phyloP scores from a whole-genome alignment of 2,113 vertebrate genomes.

The Periophthalmus modestus region DNA sequence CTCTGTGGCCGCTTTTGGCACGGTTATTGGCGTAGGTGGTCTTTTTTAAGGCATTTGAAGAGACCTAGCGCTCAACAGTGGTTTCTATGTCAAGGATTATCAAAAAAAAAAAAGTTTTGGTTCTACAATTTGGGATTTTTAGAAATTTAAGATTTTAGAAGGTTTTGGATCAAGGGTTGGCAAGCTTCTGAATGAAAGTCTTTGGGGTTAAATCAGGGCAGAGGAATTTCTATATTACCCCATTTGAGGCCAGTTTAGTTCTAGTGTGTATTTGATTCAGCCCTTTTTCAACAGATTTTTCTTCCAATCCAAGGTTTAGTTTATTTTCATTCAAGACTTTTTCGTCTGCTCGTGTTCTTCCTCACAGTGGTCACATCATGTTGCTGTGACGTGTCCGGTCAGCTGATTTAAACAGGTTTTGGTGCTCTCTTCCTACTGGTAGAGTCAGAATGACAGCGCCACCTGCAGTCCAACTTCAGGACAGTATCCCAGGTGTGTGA shows the following conservation, averaged over 20 bases:
- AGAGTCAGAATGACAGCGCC: too few relatives aligned
- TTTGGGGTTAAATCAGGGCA: background rate
- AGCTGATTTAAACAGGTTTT: too few relatives aligned
- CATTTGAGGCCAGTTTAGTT: background rate
- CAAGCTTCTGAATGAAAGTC: background rate
- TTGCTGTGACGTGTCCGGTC: too few relatives aligned
- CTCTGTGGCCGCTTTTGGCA: constrained; percentile 21
- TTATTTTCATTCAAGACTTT: too few relatives aligned
- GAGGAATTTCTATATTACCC: too few relatives aligned
- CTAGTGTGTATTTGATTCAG: background rate
- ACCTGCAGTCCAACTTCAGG: too few relatives aligned
- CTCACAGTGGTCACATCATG: too few relatives aligned
- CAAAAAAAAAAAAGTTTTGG: background rate
- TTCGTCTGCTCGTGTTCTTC: too few relatives aligned
- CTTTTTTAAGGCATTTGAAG: constrained; percentile 11
- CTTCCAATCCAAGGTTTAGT: too few relatives aligned
- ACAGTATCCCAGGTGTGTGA: too few relatives aligned
- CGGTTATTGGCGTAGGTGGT: constrained; percentile 21
- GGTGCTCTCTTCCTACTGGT: too few relatives aligned
- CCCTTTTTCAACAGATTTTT: background rate
- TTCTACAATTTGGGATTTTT: background rate
- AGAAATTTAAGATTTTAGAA: background rate
- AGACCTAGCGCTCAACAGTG: background rate
- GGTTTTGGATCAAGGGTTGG: background rate
- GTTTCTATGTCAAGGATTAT: constrained; percentile 4